These are phyloP conservation scores for Siphlonurus alternatus DNA, from an alignment of 2,888 invertebrate genomes.

Conservation along the genomic window DNA sequence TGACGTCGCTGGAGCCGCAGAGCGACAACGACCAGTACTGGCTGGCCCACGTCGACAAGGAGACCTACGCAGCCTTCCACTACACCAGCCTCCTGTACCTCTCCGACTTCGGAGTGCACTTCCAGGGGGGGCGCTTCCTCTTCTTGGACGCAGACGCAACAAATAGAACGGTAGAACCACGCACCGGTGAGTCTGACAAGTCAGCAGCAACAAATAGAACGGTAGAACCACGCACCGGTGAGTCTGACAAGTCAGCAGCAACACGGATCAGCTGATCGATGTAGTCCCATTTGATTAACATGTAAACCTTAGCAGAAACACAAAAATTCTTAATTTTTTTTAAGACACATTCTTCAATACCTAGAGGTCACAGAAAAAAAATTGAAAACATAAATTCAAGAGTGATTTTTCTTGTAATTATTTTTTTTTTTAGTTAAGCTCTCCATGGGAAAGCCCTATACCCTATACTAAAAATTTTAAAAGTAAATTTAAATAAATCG, in stretches of 20 bases:
- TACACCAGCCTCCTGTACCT: constrained; percentile 73
- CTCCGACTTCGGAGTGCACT: constrained; percentile 54
- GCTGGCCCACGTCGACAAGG: constrained; percentile 81
- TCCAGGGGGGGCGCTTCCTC: constrained; percentile 66
- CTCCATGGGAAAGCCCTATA: too few species aligned
- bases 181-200: constrained; percentile 31
- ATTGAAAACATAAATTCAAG: background rate
- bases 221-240: constrained; percentile 56
- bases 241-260: constrained; percentile 22
- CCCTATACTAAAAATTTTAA: too few species aligned
- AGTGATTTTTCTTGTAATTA: background rate
- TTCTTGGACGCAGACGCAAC: constrained; percentile 49
- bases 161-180: constrained; percentile 58
- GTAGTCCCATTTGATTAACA: too few species aligned
- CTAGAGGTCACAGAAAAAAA: background rate
- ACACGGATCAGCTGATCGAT: too few species aligned
- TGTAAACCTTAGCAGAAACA: too few species aligned
- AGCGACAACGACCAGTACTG: constrained; percentile 78
- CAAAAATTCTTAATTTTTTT: background rate
- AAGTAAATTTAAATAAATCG: too few species aligned
- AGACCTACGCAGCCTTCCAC: constrained; percentile 71
- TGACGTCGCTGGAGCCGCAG: constrained; percentile 49
- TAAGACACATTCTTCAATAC: background rate
- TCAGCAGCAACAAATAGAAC: constrained; percentile 42
- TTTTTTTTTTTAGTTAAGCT: background rate